Base-by-base conservation (phyloP, 2,113 vertebrate genomes). In the Herpailurus yagouaroundi region DNA sequence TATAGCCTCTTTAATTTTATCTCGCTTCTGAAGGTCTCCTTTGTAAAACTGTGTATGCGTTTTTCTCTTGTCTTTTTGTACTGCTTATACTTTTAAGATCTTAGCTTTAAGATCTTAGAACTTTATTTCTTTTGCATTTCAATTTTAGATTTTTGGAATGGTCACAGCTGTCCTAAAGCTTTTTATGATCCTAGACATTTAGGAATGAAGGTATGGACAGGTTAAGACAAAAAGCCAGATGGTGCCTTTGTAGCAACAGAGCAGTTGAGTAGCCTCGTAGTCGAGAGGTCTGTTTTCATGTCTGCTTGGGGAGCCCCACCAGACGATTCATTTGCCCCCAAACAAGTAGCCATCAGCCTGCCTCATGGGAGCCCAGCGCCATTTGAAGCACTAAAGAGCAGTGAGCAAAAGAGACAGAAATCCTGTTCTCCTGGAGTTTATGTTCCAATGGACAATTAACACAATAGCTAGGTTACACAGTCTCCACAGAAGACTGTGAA, bases 51-150 rank as follows among this genome's bases (percentile, higher is more conserved):
- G 3, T 31, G 16, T 52, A 16, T 45, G 74, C 36, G 3, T 60
- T 68, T 57, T 85, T 64, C 25, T 63, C 95, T 86, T 63, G 29
- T 29, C 12, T 60, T 95, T 94, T 92, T 14, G 60, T 80, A 55
- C 36, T 73, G 2, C 10, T 86, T 77, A 73, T 16, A 5, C 45
- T n/a, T 77, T 89, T n/a, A 84, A 33, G 36, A 81, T 66, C 50
- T 88, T 64, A 90, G 57, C 27, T 94, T 94, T 82, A 89, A 87
- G 66, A 41, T 73, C 60, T 89, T 91, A 87, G 94, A 92, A 60
- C 68, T 33, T 83, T 21, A 36, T 48, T 92, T 66, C 41, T 91
- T 86, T 96, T 76, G 5, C n/a, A 71, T 84, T 84, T 96, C 64
- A 79, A 33, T 83, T 95, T 95, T 89, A 93, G 71, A 83, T 45